Base-by-base conservation (phyloP, 2,888 invertebrate genomes). In the Trachelus tabidus region DNA sequence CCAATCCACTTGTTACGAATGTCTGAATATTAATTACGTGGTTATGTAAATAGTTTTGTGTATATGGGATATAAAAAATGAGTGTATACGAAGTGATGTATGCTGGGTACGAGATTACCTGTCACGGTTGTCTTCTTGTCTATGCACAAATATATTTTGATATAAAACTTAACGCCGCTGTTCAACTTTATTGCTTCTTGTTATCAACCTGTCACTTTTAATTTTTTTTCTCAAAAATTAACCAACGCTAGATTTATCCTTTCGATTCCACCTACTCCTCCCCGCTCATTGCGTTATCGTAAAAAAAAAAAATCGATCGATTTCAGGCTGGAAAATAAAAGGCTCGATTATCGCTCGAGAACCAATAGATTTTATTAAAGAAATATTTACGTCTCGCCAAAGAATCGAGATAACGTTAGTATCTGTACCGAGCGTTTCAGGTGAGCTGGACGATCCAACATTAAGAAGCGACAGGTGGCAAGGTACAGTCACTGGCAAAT, bases 111-210 rank as follows among this genome's bases (percentile, higher is more conserved):
- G 83, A 88, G 88, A 88, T 87, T 87, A 88, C 86, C 82, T 80
- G 79, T 83, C 88, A 90, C 87, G 87, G 88, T 90, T 90, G 90
- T 90, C 90, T 89, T 87, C 85, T 87, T 88, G 86, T 89, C 87
- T 89, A 90, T 89, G 89, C 90, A 91, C 90, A 91, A 90, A 91
- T 91, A 91, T 91, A 91, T 91, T 91, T 91, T 90, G 91, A 91
- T 91, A 91, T 89, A 90, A 91, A 89, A 91, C 79, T 37, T 82
- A 83, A 33, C 23, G 31, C 12, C 15, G 11, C 31, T 31, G 9
- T 15, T 33, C 9, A 2, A 9, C 31, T 31, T 71, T n/a, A 9
- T 71, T 30, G 4, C 31, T 71, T 15, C 6, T 69, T 1, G 33
- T 33, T 31, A 33, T 11, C 69, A 11, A 31, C 15, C 69, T 9